A percentile compares a stretch with the other conserved stretches of the same genome.
These are phyloP conservation scores for Pristiophorus japonicus DNA, from an alignment of 2,113 vertebrate genomes.

Conservation along the genomic window DNA sequence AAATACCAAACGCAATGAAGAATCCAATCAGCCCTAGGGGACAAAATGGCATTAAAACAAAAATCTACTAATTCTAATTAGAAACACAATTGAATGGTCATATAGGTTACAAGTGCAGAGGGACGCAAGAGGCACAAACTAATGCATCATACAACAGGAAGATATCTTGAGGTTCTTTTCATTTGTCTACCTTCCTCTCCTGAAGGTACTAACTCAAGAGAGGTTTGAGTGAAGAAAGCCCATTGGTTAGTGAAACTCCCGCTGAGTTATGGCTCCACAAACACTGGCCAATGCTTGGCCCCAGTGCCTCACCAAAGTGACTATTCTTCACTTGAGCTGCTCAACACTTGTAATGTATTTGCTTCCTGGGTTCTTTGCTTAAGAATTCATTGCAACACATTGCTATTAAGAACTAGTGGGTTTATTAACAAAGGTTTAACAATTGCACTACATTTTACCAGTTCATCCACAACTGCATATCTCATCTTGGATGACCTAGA, in stretches of 20 bases:
- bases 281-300: neutral
- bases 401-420: too few relatives aligned
- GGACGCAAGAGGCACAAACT: neutral
- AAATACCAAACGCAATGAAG: conserved; percentile 73
- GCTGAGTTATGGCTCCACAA: neutral
- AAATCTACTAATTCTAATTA: neutral
- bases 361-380: too few relatives aligned
- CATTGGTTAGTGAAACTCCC: too few relatives aligned
- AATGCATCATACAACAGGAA: too few relatives aligned
- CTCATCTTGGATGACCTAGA: too few relatives aligned
- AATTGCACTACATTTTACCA: too few relatives aligned
- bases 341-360: too few relatives aligned
- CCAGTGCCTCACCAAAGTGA: neutral
- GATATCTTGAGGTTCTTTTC: too few relatives aligned
- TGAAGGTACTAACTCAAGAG: neutral
- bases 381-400: too few relatives aligned
- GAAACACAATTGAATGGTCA: neutral
- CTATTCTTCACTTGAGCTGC: neutral
- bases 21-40: conserved; percentile 68
- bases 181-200: neutral
- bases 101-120: too few relatives aligned
- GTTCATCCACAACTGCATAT: too few relatives aligned
- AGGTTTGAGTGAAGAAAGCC: neutral
- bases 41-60: neutral
- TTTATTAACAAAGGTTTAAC: too few relatives aligned